phyloP scores from a whole-genome alignment of 2,797 vertebrate species.

The Siniperca obscura region DNA sequence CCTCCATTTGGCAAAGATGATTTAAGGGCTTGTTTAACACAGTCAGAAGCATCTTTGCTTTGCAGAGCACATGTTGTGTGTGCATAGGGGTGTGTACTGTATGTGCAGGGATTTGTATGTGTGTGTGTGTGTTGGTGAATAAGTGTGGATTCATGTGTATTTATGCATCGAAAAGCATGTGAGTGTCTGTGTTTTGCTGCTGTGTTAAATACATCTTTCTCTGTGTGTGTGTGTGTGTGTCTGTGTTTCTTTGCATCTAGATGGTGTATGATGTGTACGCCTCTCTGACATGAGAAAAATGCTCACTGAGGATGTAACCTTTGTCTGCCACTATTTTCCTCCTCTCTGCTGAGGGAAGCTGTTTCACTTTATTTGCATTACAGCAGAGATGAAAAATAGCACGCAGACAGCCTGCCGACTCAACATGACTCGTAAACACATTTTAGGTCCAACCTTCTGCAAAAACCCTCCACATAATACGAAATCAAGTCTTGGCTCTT shows the following conservation, averaged over 20 bases:
- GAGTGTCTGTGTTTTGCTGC: background rate
- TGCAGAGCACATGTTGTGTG: conserved; percentile 31
- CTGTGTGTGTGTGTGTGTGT: background rate
- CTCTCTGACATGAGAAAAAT: conserved; percentile 10
- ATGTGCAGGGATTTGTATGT: background rate
- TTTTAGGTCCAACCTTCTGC: conserved; percentile 23
- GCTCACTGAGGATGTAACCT: conserved; percentile 44
- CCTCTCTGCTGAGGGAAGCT: conserved; percentile 62
- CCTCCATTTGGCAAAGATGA: conserved; percentile 59
- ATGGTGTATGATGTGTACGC: background rate
- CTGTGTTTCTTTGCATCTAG: conserved; percentile 19
- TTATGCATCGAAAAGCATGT: background rate
- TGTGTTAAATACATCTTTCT: background rate
- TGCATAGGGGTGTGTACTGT: background rate
- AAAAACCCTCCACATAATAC: conserved; percentile 13
- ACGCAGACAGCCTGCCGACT: conserved; percentile 37
- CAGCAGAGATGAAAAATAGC: conserved; percentile 50
- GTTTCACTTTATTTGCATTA: conserved; percentile 65
- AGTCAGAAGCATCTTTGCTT: conserved; percentile 51
- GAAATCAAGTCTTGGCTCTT: background rate
- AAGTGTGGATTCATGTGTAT: background rate
- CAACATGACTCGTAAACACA: conserved; percentile 43
- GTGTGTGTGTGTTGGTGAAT: background rate
- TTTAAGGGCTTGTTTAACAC: conserved; percentile 71
- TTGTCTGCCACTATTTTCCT: conserved; percentile 26